Base-by-base conservation (phyloP, 2,888 invertebrate genomes). In the Brenthis daphne region DNA sequence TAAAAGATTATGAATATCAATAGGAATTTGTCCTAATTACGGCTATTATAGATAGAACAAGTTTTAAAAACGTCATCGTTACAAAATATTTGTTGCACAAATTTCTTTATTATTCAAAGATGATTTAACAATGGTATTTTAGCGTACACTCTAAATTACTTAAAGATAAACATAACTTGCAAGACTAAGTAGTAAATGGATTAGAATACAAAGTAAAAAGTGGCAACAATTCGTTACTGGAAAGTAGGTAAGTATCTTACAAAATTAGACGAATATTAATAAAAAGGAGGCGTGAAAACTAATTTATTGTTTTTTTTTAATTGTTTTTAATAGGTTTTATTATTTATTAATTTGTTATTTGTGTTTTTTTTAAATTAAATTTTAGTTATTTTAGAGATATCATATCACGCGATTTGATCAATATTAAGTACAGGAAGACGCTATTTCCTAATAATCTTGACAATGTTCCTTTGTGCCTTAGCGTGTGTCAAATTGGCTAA, bases 401-500 rank as follows among this genome's bases (percentile, higher is more conserved):
- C 29, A 8, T 13, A 37, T 43, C 37, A 54, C 37, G 43, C 47
- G 20, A 65, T 51, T 55, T 53, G 33, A 51, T 70, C 69, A 58
- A 68, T 69, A 64, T 60, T 60, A 61, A 69, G 65, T 65, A 63
- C 69, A 76, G 78, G 79, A 78, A 76, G 75, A 66, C 68, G 69
- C 74, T 73, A 76, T 76, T 69, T 74, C 74, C 75, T 72, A 76
- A 79, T 75, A 71, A 77, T 74, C 64, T 73, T 74, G 72, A 73
- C 77, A 81, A 82, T 82, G 79, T 77, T 79, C 80, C 77, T 79
- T 81, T 79, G 73, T 77, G 80, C 73, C 77, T 75, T 73, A 77
- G 76, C 76, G 77, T 78, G 80, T 74, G 75, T 73, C 76, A 83
- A 85, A 86, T 85, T 82, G 85, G 78, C 79, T 84, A 81, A 86